These are phyloP conservation scores for Spea multiplicata DNA, from an alignment of 2,113 vertebrate species.

Conservation along the genomic window DNA sequence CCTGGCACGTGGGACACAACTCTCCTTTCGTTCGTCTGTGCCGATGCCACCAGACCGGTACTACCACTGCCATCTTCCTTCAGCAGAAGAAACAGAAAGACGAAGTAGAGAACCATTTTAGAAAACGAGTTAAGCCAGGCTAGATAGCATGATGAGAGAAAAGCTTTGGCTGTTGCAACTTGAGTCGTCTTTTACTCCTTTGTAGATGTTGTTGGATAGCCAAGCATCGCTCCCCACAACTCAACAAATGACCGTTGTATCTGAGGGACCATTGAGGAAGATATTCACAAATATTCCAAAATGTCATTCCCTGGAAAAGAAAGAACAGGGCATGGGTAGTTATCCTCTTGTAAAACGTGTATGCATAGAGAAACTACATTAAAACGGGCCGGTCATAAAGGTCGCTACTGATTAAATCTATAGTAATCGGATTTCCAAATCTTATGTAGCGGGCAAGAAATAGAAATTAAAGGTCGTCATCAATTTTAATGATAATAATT, in stretches of 20 bases:
- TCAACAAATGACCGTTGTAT: constrained; percentile 55
- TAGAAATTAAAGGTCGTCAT: constrained; percentile 31
- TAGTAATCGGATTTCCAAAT: constrained; percentile 26
- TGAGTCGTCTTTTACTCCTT: constrained; percentile 49
- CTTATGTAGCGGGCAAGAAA: background rate
- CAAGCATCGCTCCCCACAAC: constrained; percentile 51
- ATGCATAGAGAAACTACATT: too few relatives aligned
- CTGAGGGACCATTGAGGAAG: constrained; percentile 50
- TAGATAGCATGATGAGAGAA: constrained; percentile 64
- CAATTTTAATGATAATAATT: background rate
- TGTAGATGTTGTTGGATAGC: constrained; percentile 36
- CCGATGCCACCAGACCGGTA: constrained; percentile 62
- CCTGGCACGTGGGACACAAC: constrained; percentile 92
- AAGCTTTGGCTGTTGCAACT: constrained; percentile 36
- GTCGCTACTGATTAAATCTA: constrained; percentile 20
- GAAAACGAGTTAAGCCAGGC: constrained; percentile 65
- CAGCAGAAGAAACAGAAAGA: constrained; percentile 68
- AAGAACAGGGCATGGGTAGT: constrained; percentile 6
- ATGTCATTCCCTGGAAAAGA: constrained; percentile 65
- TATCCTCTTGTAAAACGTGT: too few relatives aligned
- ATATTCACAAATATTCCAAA: constrained; percentile 52
- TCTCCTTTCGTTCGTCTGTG: constrained; percentile 84
- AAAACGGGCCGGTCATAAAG: background rate
- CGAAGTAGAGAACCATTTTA: constrained; percentile 80
- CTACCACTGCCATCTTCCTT: constrained; percentile 72